Evolutionary conservation across 2,888 invertebrate species (phyloP).

Genomic region (Clitarchus hookeri): DNA sequence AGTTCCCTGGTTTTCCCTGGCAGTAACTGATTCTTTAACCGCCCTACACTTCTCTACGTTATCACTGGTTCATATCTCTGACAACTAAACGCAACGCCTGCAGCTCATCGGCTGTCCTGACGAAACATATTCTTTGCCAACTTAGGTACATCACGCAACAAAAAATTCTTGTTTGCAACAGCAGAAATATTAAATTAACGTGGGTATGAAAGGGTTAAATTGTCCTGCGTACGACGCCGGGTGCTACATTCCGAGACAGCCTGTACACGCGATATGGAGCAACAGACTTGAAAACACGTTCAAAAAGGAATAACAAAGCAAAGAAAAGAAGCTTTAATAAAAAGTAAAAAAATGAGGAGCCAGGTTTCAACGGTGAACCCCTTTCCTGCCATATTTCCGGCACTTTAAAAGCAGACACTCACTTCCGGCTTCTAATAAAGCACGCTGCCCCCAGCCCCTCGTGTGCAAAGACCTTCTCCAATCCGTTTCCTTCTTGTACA

Average conservation of each 20-base stretch:
- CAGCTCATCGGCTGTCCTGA: too few relatives aligned
- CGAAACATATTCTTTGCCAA: too few relatives aligned
- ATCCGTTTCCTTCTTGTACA: background rate
- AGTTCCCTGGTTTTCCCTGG: too few relatives aligned
- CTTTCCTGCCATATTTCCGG: slow-evolving; percentile 14
- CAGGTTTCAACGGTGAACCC: background rate
- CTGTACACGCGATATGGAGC: background rate
- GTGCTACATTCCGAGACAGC: background rate
- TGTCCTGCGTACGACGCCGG: background rate
- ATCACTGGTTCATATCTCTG: too few relatives aligned
- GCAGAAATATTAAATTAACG: too few relatives aligned
- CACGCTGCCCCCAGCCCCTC: background rate
- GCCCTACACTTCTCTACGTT: too few relatives aligned
- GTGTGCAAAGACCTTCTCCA: slow-evolving; percentile 1
- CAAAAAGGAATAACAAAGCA: background rate
- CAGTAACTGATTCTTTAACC: too few relatives aligned
- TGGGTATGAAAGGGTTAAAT: too few relatives aligned
- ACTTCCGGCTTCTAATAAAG: slow-evolving; percentile 10
- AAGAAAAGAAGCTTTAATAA: background rate
- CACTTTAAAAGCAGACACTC: slow-evolving; percentile 14
- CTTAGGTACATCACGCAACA: too few relatives aligned
- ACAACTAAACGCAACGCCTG: too few relatives aligned
- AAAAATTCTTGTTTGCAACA: too few relatives aligned
- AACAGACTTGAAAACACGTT: background rate
- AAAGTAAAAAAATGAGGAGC: background rate